Percentiles rank a stretch among this genome's conserved stretches.
Evolutionary conservation across 2,113 vertebrate species (phyloP).

Genomic region (Tyrannus savana): DNA sequence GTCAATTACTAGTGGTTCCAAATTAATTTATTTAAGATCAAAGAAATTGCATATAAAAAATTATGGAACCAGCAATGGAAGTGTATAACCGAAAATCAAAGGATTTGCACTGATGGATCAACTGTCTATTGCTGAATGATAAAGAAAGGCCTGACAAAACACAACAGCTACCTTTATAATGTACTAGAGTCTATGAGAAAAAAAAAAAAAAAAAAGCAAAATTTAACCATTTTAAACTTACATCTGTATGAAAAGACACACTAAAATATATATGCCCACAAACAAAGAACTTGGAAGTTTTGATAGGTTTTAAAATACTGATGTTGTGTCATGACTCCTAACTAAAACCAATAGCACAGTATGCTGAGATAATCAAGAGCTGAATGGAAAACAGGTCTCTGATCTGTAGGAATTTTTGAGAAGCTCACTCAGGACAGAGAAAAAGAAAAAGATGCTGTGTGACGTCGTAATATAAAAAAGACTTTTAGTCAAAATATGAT

Average conservation of each 20-base stretch:
- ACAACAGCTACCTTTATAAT: background rate
- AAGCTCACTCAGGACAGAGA: background rate
- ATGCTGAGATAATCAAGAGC: background rate
- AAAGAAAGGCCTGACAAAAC: background rate
- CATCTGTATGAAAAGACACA: background rate
- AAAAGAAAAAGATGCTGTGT: background rate
- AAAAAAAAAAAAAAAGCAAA: background rate
- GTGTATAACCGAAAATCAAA: background rate
- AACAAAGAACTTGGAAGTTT: background rate
- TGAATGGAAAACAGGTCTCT: background rate
- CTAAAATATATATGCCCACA: background rate
- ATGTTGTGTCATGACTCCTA: background rate
- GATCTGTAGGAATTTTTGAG: background rate
- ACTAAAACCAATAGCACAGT: background rate
- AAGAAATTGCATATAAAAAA: background rate
- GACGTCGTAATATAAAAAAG: background rate
- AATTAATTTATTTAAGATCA: conserved; percentile 1
- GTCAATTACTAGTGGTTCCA: background rate
- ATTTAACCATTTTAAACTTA: background rate
- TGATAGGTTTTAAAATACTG: background rate
- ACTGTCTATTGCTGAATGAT: background rate
- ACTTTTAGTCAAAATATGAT: background rate
- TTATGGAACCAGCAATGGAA: background rate
- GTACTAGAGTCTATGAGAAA: background rate
- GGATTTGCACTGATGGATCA: background rate